Percentiles rank a stretch among this genome's conserved stretches.
Conservation (phyloP, 1,140 invertebrate species). For the Orius insidiosus region DNA sequence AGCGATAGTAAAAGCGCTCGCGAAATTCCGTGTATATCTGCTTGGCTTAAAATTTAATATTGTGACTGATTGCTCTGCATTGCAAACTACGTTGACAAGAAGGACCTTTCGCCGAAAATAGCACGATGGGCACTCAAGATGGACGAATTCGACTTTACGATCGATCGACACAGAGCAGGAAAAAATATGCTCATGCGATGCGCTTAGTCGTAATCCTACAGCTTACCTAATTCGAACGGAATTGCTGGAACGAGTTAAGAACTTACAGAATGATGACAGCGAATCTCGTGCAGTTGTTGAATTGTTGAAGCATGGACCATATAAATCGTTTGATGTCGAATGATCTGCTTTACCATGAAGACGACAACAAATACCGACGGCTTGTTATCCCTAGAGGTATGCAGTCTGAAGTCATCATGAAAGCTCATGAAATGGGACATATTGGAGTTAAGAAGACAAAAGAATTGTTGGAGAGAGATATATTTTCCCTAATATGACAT, state of each 20-base stretch:
- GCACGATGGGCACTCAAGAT: conserved; percentile 18
- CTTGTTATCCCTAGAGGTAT: conserved; percentile 20
- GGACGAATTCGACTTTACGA: conserved; percentile 20
- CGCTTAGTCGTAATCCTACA: conserved; percentile 12
- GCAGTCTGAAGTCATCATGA: conserved; percentile 21
- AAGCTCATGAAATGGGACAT: conserved; percentile 24
- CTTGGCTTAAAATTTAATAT: conserved; percentile 17
- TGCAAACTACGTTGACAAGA: conserved; percentile 23
- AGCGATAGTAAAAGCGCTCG: conserved; percentile 24
- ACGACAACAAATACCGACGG: conserved; percentile 8
- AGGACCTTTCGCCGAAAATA: conserved; percentile 20
- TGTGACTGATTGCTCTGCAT: conserved; percentile 24
- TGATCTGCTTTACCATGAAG: conserved; percentile 14
- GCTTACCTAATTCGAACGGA: conserved; percentile 1
- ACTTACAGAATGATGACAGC: conserved; percentile 15
- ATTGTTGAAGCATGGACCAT: conserved; percentile 1
- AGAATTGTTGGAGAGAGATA: conserved; percentile 25
- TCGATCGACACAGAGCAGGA: conserved; percentile 10
- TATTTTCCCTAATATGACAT: conserved; percentile 23
- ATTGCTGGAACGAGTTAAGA: conserved; percentile 19
- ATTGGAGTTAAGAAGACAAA: conserved; percentile 25
- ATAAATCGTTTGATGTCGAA: conserved; percentile 8
- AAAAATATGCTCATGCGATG: conserved; percentile 10
- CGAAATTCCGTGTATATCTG: conserved; percentile 32
- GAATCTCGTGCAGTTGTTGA: conserved; percentile 2